Evolutionary conservation across 2,113 vertebrate species (phyloP), one percentile per base, ranked within the genome.

Genomic region (Typhlomys cinereus): DNA sequence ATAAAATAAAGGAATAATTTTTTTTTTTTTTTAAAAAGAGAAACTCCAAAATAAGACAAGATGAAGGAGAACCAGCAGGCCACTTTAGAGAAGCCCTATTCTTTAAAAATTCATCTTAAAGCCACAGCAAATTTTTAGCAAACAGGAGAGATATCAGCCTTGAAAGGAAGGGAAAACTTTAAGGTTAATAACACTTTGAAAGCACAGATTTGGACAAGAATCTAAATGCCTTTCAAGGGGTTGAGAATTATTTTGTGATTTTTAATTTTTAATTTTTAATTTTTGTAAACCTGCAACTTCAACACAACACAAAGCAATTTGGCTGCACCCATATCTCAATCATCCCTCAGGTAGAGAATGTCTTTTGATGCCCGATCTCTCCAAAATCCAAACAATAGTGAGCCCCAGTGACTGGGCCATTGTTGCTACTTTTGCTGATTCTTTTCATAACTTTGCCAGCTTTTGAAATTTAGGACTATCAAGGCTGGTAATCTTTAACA

Each of bases 401-500:
- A 95, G 90, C 92, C 92, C 73, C 6, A 96, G 88, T 93, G 90
- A 87, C 64, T 54, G 85, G 88, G 92, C 96, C 91, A 96, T 91
- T 97, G 96, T 97, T 97, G 94, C 94, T 81, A 86, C 93, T 97
- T 97, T 96, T 74, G 89, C 87, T 95, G 93, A 93, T 92, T 97
- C 95, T 97, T 96, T 89, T 69, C 94, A 97, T 97, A 93, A 94
- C 96, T 97, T 90, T 93, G 94, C 85, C 87, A 94, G 96, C 93
- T 96, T 98, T 98, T 98, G 97, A 98, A 98, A 98, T 97, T 88
- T 94, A 93, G 97, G 85, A 95, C 96, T 97, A 97, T 96, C 95
- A 93, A 97, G 96, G 94, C 17, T 93, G 95, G 96, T 97, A 98
- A 97, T 98, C 97, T 97, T 98, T 97, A 98, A 98, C 97, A 97